These are phyloP conservation scores for Mellivora capensis DNA, from an alignment of 2,113 vertebrate genomes.

Conservation along the genomic window DNA sequence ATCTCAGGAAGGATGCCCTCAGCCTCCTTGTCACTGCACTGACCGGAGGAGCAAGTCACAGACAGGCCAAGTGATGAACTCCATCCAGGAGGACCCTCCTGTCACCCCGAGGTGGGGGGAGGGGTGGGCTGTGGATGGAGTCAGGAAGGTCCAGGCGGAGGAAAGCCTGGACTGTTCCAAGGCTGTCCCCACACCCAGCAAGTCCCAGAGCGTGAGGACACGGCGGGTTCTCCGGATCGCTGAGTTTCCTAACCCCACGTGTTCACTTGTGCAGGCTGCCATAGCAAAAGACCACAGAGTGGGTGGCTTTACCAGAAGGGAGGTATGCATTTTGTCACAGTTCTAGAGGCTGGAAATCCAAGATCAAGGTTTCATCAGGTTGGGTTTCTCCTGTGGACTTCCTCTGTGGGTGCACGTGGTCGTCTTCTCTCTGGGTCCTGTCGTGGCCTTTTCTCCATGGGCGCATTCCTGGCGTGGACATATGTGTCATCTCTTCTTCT, in stretches of 20 bases:
- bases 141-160: accelerated
- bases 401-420: not conserved
- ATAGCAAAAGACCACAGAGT: not conserved
- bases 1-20: not conserved
- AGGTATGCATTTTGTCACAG: not conserved
- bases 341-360: not conserved
- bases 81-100: accelerated
- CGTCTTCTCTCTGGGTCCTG: not conserved
- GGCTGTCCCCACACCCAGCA: not conserved
- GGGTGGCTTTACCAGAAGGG: not conserved
- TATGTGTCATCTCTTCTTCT: not conserved
- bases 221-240: not conserved
- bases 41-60: not conserved
- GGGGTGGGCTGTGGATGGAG: not conserved
- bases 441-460: not conserved
- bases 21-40: not conserved
- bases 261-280: not conserved
- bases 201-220: not conserved
- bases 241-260: not conserved
- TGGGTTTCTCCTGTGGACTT: not conserved
- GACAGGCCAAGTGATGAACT: not conserved
- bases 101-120: not conserved
- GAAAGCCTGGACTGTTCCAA: not conserved
- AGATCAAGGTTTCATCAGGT: not conserved
- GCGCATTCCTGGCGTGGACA: no score